Evolutionary conservation across 2,113 vertebrate genomes (phyloP).

Genomic region (Tricholaema leucomelas): DNA sequence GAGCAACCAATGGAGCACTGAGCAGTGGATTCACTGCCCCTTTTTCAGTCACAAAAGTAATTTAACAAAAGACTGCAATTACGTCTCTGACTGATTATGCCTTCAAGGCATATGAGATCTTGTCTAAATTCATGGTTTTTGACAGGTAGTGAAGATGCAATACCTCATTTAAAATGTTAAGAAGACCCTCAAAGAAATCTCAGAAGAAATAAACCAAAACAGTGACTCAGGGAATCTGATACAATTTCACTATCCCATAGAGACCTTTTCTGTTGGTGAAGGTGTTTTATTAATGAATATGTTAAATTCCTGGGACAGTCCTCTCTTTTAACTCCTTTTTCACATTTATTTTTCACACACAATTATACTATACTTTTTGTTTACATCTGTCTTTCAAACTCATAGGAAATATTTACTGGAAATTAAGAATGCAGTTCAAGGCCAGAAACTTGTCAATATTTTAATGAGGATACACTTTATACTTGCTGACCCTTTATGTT

Average conservation of each 20-base stretch:
- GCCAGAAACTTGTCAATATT: neutral
- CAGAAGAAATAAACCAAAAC: neutral
- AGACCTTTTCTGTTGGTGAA: neutral
- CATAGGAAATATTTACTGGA: neutral
- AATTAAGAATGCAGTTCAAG: constrained; percentile 6
- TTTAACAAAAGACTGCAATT: neutral
- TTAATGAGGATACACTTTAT: neutral
- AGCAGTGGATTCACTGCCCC: neutral
- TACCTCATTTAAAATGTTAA: neutral
- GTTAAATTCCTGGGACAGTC: neutral
- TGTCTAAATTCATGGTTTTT: neutral
- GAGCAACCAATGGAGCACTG: neutral
- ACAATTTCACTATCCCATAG: neutral
- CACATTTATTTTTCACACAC: neutral
- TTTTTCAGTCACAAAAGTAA: neutral
- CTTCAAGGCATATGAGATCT: neutral
- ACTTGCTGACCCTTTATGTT: neutral
- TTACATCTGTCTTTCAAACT: constrained; percentile 20
- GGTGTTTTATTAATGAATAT: neutral
- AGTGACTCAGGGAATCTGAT: neutral
- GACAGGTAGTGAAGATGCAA: neutral
- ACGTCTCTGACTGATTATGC: neutral
- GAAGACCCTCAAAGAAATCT: neutral
- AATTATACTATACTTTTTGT: neutral
- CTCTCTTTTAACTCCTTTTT: neutral